Conservation (phyloP, 2,888 invertebrate genomes). For the Nomada fucata region DNA sequence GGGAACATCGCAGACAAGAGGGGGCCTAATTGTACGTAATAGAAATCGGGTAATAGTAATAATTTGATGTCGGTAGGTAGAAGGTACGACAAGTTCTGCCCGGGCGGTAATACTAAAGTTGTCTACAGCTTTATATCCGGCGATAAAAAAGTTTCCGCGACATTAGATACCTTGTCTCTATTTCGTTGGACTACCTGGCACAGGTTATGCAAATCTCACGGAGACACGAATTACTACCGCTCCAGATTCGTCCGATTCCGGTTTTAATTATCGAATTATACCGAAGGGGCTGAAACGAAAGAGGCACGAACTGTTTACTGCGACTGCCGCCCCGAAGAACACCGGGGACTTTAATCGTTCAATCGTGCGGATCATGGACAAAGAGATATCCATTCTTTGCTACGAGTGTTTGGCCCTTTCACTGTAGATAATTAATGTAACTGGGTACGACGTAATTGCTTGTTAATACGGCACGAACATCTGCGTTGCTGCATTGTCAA, state of each 20-base stretch:
- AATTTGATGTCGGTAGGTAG: constrained; percentile 38
- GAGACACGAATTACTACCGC: constrained; percentile 34
- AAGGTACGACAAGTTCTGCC: constrained; percentile 40
- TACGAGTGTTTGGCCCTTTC: constrained; percentile 48
- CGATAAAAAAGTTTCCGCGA: constrained; percentile 77
- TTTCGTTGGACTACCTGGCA: constrained; percentile 68
- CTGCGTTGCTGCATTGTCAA: constrained; percentile 48
- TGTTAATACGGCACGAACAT: constrained; percentile 67
- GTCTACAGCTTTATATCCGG: constrained; percentile 63
- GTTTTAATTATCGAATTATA: constrained; percentile 79
- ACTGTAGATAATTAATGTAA: constrained; percentile 71
- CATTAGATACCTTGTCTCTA: constrained; percentile 79
- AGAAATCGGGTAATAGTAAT: constrained; percentile 5
- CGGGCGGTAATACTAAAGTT: constrained; percentile 39
- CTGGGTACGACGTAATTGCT: constrained; percentile 67
- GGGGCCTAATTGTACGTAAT: not conserved
- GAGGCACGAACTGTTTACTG: constrained; percentile 61
- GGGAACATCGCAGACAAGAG: not conserved
- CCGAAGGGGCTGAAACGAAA: constrained; percentile 56
- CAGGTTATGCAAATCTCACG: constrained; percentile 78
- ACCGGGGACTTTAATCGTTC: constrained; percentile 67
- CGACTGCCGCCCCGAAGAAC: constrained; percentile 41
- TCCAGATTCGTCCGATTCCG: constrained; percentile 41
- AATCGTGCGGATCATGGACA: constrained; percentile 70
- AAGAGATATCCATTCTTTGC: constrained; percentile 51